Conservation (phyloP, 2,888 invertebrate species). For the Eudemis profundana region DNA sequence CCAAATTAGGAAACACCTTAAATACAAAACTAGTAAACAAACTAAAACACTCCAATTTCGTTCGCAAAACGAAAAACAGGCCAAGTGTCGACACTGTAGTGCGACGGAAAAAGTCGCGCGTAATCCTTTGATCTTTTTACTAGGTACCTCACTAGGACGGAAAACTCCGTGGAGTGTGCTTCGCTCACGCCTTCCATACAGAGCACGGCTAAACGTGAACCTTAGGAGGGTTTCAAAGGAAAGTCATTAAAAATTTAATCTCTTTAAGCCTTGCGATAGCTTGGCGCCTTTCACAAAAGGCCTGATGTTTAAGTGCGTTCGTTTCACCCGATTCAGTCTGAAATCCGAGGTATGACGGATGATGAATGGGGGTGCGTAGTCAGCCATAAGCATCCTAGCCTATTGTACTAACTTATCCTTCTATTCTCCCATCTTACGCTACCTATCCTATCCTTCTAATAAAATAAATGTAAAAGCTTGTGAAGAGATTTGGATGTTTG, state of each 20-base stretch:
- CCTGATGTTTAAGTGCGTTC: too few species aligned
- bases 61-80: conserved; percentile 5
- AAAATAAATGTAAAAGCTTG: too few species aligned
- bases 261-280: neutral
- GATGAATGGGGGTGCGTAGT: too few species aligned
- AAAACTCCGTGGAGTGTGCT: neutral
- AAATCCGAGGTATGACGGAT: too few species aligned
- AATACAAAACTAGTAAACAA: neutral
- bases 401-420: too few species aligned
- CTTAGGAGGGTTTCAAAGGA: conserved; percentile 1
- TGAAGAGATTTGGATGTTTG: too few species aligned
- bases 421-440: too few species aligned
- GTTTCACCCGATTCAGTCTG: too few species aligned
- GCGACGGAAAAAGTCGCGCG: neutral
- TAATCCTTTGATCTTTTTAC: neutral
- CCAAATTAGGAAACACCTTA: too few species aligned
- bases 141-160: neutral
- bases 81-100: conserved; percentile 12
- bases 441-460: too few species aligned
- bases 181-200: conserved; percentile 3
- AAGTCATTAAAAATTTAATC: conserved; percentile 4
- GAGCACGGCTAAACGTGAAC: neutral
- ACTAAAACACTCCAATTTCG: neutral
- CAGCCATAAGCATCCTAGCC: too few species aligned
- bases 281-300: neutral